A percentile compares a stretch with the other conserved stretches of the same genome.
Conservation (phyloP, 2,888 invertebrate genomes). For the Vanessa cardui region DNA sequence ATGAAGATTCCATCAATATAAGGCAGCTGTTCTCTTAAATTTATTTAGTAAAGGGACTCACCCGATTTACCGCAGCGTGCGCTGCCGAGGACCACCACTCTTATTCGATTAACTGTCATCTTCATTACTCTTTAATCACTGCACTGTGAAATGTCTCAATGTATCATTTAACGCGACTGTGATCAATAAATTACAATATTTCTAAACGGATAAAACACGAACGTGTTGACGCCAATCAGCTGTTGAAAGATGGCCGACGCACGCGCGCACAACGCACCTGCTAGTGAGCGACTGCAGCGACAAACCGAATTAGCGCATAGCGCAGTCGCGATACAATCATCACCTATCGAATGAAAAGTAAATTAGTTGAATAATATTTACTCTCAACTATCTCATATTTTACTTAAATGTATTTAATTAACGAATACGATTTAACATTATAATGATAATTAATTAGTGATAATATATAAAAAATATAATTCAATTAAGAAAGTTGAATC, state of each 20-base stretch:
- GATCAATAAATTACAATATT: slow-evolving; percentile 23
- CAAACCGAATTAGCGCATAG: slow-evolving; percentile 74
- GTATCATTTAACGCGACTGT: slow-evolving; percentile 50
- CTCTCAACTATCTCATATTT: slow-evolving; percentile 10
- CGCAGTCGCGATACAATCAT: slow-evolving; percentile 55
- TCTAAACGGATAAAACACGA: slow-evolving; percentile 46
- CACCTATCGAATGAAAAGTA: slow-evolving; percentile 32
- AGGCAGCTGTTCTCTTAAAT: slow-evolving; percentile 44
- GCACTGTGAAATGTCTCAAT: slow-evolving; percentile 38
- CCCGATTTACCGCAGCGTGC: slow-evolving; percentile 90
- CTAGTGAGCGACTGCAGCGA: slow-evolving; percentile 73
- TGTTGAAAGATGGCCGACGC: slow-evolving; percentile 66
- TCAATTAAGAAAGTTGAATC: neutral
- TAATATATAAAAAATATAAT: neutral
- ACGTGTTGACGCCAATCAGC: slow-evolving; percentile 69
- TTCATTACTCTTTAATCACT: slow-evolving; percentile 76
- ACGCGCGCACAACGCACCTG: slow-evolving; percentile 79
- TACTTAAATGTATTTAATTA: neutral
- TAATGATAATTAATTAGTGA: neutral
- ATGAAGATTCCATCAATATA: slow-evolving; percentile 46
- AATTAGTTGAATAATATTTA: slow-evolving; percentile 43
- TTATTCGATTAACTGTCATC: slow-evolving; percentile 90
- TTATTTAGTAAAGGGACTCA: slow-evolving; percentile 68
- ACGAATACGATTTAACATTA: neutral
- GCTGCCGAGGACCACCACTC: slow-evolving; percentile 90